Evolutionary conservation across 2,113 vertebrate genomes (phyloP).

Genomic region (Spermophilus dauricus): DNA sequence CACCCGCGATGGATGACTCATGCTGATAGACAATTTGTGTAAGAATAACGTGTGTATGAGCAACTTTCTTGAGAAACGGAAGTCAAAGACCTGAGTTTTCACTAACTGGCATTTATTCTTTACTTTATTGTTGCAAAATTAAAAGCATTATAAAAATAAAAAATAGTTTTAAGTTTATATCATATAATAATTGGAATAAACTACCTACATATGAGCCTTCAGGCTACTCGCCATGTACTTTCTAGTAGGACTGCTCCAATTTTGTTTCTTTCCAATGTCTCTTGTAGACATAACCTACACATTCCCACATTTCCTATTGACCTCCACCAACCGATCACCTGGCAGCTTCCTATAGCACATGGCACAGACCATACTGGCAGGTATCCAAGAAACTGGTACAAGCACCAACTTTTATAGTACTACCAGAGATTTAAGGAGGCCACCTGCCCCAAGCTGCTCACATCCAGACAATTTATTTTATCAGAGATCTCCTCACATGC

Average conservation of each 20-base stretch:
- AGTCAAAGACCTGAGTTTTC: constrained; percentile 26
- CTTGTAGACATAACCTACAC: background rate
- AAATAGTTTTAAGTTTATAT: background rate
- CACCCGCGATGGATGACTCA: background rate
- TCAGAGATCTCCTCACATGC: background rate
- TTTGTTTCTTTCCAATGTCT: background rate
- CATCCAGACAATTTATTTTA: background rate
- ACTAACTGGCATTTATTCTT: background rate
- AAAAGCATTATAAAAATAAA: constrained; percentile 27
- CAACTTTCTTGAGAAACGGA: background rate
- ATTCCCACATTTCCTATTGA: background rate
- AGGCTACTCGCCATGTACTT: background rate
- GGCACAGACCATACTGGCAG: background rate
- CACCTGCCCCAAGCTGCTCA: background rate
- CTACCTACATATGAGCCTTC: background rate
- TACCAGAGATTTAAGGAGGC: background rate
- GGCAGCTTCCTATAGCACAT: background rate
- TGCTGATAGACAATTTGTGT: background rate
- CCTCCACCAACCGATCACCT: background rate
- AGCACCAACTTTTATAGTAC: background rate
- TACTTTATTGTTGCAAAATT: background rate
- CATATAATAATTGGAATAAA: background rate
- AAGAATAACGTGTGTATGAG: background rate
- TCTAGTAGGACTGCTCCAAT: background rate
- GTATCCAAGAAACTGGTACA: background rate